phyloP scores from a whole-genome alignment of 2,888 invertebrate species.

The Gortyna flavago region DNA sequence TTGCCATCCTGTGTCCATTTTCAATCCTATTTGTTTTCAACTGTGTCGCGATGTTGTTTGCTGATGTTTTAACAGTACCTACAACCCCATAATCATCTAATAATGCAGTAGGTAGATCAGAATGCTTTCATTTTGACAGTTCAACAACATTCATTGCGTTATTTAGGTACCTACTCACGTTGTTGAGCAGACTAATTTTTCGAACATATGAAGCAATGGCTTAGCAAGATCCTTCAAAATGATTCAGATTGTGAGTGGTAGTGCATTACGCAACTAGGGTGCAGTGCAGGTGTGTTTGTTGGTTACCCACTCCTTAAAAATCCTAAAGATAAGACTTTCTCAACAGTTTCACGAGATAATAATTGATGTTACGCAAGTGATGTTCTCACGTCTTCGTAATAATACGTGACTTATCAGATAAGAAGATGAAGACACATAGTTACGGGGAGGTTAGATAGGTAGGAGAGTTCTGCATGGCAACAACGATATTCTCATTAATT shows the following conservation, averaged over 20 bases:
- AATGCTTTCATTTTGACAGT: too few relatives aligned
- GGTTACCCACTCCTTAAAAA: conserved; percentile 31
- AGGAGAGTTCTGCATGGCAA: neutral
- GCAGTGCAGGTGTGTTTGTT: neutral
- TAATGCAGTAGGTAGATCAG: neutral
- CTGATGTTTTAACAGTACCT: neutral
- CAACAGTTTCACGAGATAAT: conserved; percentile 34
- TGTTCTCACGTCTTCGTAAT: conserved; percentile 36
- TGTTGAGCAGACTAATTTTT: too few relatives aligned
- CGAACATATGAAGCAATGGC: too few relatives aligned
- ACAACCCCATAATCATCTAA: neutral
- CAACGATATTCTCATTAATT: neutral
- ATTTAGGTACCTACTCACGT: too few relatives aligned
- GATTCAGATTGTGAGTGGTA: too few relatives aligned
- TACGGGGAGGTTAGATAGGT: conserved; percentile 3
- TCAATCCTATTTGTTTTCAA: too few relatives aligned
- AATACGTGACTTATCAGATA: conserved; percentile 58
- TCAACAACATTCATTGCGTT: too few relatives aligned
- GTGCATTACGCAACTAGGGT: too few relatives aligned
- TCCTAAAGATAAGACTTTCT: conserved; percentile 41
- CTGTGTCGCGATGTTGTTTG: neutral
- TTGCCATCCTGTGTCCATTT: neutral
- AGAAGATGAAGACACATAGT: conserved; percentile 32
- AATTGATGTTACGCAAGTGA: conserved; percentile 41
- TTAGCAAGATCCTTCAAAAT: too few relatives aligned